Evolutionary conservation across 2,888 invertebrate genomes (phyloP).

Genomic region (Belgica antarctica): DNA sequence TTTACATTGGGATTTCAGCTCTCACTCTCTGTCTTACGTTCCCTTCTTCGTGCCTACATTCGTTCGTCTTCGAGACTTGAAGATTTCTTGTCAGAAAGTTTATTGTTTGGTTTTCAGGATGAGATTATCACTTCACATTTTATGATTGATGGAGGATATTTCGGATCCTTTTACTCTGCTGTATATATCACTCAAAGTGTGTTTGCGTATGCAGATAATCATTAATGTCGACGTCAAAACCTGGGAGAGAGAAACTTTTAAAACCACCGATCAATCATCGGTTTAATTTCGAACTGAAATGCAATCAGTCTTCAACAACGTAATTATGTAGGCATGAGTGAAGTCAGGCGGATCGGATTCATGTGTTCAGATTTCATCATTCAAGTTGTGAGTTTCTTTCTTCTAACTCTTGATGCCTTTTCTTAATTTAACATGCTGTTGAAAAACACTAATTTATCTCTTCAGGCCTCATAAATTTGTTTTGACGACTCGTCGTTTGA

Average conservation of each 20-base stretch:
- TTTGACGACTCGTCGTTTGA: constrained; percentile 1
- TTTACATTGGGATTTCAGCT: not conserved
- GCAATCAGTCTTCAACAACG: not conserved
- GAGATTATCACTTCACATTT: constrained; percentile 32
- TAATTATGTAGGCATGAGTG: constrained; percentile 33
- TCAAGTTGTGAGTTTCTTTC: not conserved
- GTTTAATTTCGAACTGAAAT: constrained; percentile 24
- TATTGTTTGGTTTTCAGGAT: not conserved
- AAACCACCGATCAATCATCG: constrained; percentile 36
- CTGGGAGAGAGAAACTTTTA: too few species aligned
- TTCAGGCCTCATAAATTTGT: constrained; percentile 17
- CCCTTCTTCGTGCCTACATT: too few species aligned
- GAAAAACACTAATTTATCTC: not conserved
- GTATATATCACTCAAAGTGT: not conserved
- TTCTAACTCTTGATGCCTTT: not conserved
- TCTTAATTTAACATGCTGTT: not conserved
- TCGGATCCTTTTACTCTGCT: not conserved
- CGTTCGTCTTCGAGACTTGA: not conserved
- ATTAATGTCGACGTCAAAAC: constrained; percentile 31
- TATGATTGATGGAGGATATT: constrained; percentile 32
- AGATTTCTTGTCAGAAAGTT: constrained; percentile 39
- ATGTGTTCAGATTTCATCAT: not conserved
- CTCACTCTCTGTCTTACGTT: not conserved
- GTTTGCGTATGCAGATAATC: constrained; percentile 12
- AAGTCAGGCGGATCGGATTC: not conserved